Base-by-base conservation (phyloP, 2,888 invertebrate genomes). In the Cacoxenus indagator region DNA sequence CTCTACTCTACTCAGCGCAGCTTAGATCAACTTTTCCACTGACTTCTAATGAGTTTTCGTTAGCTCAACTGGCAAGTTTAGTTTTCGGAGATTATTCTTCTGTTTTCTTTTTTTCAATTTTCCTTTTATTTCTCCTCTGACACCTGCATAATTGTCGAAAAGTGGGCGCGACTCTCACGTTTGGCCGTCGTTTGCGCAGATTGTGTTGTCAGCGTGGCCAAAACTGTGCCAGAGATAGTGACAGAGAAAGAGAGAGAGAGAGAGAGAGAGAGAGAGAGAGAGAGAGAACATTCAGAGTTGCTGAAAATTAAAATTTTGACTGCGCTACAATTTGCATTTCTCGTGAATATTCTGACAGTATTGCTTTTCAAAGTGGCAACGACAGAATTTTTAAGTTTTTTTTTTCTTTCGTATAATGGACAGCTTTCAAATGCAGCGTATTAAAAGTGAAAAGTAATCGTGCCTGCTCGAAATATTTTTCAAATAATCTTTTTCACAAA, bases 11-110 rank as follows among this genome's bases (percentile, higher is more conserved):
- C 2, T 37, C 5, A 37, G 1, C 68, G 51, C 67, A 67, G 65
- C 45, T 51, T 45, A 69, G 51, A 67, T 67, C 27, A 19, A 64
- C 66, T 29, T 67, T 69, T 68, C 31, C 68, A 59, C 22, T 65
- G 5, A 45, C 22, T 43, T 62, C 61, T 62, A 62, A 62, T 62
- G 61, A 37, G 62, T 65, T 68, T 64, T 61, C 66, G 68, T 55
- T 64, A 19, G 66, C 27, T 27, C 54, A 22, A 54, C 31, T 57
- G 43, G 48, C 54, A 22, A 64, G 19, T 55, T 55, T 67, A 59
- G 61, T 46, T 61, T 59, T 59, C 61, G 61, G 29, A 54, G 61
- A 67, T 48, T 59, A 48, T 27, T 65, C 66, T 64, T 57, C 27
- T 9, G 22, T 27, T 68, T 67, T 8, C 29, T 55, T 37, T 54